phyloP scores from a whole-genome alignment of 30 jellyfish, hydroid and myxozoan genomes.

The Turritopsis rubra region DNA sequence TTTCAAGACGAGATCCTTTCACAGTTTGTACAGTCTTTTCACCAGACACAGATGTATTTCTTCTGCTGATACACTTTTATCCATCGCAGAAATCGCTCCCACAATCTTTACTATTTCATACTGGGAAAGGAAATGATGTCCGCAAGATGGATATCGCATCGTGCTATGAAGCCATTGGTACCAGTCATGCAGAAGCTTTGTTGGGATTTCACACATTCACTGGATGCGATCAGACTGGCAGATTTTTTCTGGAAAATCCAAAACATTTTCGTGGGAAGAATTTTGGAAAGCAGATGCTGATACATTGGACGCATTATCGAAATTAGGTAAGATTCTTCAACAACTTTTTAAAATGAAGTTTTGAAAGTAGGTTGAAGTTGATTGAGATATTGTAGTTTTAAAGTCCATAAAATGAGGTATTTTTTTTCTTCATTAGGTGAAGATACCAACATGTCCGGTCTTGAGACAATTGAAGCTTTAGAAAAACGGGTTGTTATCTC shows the following conservation, averaged over 20 bases:
- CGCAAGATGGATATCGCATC: neutral
- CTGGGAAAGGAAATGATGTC: neutral
- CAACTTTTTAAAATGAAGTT: neutral
- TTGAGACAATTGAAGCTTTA: neutral
- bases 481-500: neutral
- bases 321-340: neutral
- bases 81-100: neutral
- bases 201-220: neutral
- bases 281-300: neutral
- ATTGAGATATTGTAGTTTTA: neutral
- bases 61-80: neutral
- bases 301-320: conserved; percentile 3
- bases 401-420: neutral
- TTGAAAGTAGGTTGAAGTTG: neutral
- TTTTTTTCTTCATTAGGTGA: neutral
- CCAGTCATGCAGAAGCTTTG: neutral
- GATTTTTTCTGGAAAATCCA: conserved; percentile 8
- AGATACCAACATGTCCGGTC: neutral
- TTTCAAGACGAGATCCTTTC: neutral
- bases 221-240: conserved; percentile 12
- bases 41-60: neutral
- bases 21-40: neutral
- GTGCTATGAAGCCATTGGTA: neutral
- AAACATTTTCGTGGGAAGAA: conserved; percentile 6
- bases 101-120: neutral